A percentile compares a stretch with the other conserved stretches of the same genome.
These are phyloP conservation scores for Agrotis exclamationis DNA, from an alignment of 2,888 invertebrate genomes.

Conservation along the genomic window DNA sequence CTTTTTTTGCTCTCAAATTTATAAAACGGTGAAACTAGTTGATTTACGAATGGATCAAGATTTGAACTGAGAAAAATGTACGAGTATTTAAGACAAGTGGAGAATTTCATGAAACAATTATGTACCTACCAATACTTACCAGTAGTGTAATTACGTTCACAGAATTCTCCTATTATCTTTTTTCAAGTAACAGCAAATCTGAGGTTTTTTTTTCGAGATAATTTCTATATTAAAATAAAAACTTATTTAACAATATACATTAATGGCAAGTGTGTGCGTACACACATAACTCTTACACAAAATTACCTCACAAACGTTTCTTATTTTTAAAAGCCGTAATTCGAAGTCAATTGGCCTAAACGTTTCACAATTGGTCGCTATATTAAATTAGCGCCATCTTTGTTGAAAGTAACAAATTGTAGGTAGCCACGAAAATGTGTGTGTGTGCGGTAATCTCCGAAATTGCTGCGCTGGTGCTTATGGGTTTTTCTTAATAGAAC, in stretches of 20 bases:
- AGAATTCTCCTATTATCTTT: too few species aligned
- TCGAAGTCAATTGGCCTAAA: constrained; percentile 59
- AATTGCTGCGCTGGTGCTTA: constrained; percentile 17
- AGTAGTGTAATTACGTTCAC: too few species aligned
- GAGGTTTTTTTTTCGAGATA: too few species aligned
- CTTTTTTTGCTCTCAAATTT: constrained; percentile 24
- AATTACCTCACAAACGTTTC: constrained; percentile 17
- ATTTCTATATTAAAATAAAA: background rate
- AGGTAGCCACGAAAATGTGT: constrained; percentile 31
- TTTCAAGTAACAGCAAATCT: too few species aligned
- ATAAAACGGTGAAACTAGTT: constrained; percentile 39
- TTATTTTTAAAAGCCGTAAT: constrained; percentile 49
- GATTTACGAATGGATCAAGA: constrained; percentile 40
- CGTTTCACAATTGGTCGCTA: constrained; percentile 57
- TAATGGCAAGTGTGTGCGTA: too few species aligned
- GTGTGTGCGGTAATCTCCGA: constrained; percentile 31
- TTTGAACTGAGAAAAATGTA: background rate
- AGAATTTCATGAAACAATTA: too few species aligned
- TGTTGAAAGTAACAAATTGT: constrained; percentile 45
- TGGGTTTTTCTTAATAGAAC: background rate
- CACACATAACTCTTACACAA: constrained; percentile 1
- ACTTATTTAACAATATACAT: background rate
- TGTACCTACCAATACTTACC: too few species aligned
- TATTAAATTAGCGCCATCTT: constrained; percentile 57
- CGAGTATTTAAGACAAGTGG: constrained; percentile 12